Conservation (phyloP, 2,113 vertebrate genomes). For the Collichthys lucidus region DNA sequence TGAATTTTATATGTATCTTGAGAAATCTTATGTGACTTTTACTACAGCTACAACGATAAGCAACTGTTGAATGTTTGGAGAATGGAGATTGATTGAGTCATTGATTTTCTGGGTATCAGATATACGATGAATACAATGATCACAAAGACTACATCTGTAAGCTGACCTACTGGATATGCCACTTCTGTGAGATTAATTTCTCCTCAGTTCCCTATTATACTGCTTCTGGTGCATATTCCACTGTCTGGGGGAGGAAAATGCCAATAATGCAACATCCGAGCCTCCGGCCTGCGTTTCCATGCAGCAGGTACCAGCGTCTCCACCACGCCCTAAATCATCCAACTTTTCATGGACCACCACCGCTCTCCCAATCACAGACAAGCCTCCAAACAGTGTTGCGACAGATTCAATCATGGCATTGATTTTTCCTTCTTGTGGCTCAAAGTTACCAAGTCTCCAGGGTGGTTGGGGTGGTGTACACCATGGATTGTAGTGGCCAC, state of each 20-base stretch:
- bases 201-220: constrained; percentile 4
- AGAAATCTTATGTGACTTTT: not conserved
- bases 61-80: constrained; percentile 1
- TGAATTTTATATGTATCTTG: not conserved
- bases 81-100: not conserved
- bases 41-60: not conserved
- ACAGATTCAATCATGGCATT: constrained; percentile 62
- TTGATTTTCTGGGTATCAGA: not conserved
- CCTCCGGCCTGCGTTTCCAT: constrained; percentile 93
- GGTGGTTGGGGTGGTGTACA: constrained; percentile 88
- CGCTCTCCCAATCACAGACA: constrained; percentile 88
- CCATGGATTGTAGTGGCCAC: constrained; percentile 91
- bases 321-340: constrained; percentile 92
- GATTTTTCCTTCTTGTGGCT: constrained; percentile 84
- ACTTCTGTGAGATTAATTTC: constrained; percentile 6
- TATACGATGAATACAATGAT: not conserved
- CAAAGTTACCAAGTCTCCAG: constrained; percentile 97
- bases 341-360: constrained; percentile 90
- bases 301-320: constrained; percentile 86
- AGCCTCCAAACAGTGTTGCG: constrained; percentile 84
- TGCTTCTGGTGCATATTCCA: constrained; percentile 80
- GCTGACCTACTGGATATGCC: not conserved
- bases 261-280: constrained; percentile 94
- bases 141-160: not conserved
- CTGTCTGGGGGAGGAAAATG: constrained; percentile 66